Base-by-base conservation (phyloP, 2,888 invertebrate species). In the Pimpla rufipes region DNA sequence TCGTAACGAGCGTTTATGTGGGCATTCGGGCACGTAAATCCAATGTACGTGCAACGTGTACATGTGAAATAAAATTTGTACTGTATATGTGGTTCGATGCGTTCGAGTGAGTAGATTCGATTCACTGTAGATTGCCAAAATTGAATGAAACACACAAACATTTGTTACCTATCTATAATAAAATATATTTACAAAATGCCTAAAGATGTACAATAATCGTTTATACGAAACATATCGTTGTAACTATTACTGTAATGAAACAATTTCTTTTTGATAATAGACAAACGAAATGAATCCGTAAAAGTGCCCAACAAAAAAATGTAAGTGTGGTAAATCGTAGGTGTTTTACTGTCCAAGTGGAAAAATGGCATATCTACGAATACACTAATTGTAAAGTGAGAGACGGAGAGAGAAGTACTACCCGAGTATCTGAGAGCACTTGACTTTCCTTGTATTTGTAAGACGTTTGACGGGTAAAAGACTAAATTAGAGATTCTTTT, bases 211-310 rank as follows among this genome's bases (percentile, higher is more conserved):
- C 59, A 75, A 81, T 87, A 79, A 83, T 85, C 67, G 68, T 81
- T 85, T 81, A 64, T 83, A 77, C 64, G 66, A 77, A 80, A 82
- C 81, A 86, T 86, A 84, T 84, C 84, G 71, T 84, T 83, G 87
- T 64, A 8, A 64, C 21, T 64, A 64, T 70, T 74, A 55, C 82
- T 83, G 11, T 29, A 75, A 50, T 71, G 71, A 42, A 47, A 40
- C 52, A 64, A 45, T 57, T 71, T 67, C 71, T 52, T 16, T 80
- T 59, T 16, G 29, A 68, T 78, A 78, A 68, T 74, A 82, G 68
- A 52, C 45, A 55, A 71, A 45, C 29, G 29, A 66, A 40, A n/a
- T 50, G 6, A 45, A 70, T 62, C 2, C n/a, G 13, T 45, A 37
- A 74, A 66, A 18, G 35, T 79, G 66, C 35, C 55, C 62, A 57